Evolutionary conservation across 2,113 vertebrate genomes (phyloP), one percentile per base, ranked within the genome.

Genomic region (Boulengeromyrus knoepffleri): DNA sequence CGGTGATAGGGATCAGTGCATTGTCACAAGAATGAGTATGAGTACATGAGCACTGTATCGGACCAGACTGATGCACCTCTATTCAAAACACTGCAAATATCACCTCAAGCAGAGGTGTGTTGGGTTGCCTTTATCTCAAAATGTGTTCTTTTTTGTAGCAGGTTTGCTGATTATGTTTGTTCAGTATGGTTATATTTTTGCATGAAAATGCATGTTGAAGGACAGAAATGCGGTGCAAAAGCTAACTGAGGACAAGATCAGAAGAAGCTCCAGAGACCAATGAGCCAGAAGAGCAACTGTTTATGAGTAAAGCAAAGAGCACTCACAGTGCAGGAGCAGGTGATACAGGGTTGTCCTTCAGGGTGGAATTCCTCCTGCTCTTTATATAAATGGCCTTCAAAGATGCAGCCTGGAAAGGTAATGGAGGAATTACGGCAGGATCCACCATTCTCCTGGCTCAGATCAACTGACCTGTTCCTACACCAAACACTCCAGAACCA

Each of bases 321-420:
- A n/a, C 97, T 99, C 95, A 99, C 99, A 89, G 97, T 94, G 93
- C 99, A 99, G 90, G 95, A 96, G 90, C 99, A 99, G 93, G 94
- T 98, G 94, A 96, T 96, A 91, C 99, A 99, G 88, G 97, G 97
- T 93, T 97, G 96, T 62, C 96, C 97, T 94, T 99, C 97, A 3
- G 98, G 98, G 91, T 95, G 96, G 94, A 99, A 99, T 92, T 98
- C 97, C 92, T 98, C 97, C 92, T 96, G 97, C 94, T 99, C 98
- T 92, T 93, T 96, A 95, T 98, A 98, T 89, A 97, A 96, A 52
- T 94, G 96, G 13, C 97, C 98, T 95, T 98, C 98, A 91, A 99
- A 98, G 92, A 97, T 94, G 91, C 99, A 99, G 50, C 97, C 99
- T 99, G 95, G 52, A 94, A 93, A 58, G 17, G 93, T 62, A 94